phyloP scores from a whole-genome alignment of 2,797 vertebrate genomes.

The Pseudochaenichthys georgianus region DNA sequence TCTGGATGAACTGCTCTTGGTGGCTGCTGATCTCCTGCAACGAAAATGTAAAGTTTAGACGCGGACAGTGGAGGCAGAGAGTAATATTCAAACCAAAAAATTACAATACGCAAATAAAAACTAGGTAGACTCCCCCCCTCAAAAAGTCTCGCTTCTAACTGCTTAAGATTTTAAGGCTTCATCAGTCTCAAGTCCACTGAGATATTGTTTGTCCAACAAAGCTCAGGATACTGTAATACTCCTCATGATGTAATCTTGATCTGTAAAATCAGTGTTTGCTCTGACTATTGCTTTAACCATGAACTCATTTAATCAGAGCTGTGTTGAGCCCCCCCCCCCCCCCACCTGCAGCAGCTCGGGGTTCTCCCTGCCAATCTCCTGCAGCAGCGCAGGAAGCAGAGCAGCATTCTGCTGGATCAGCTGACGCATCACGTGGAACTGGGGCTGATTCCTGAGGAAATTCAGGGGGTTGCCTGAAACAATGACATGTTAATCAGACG shows the following conservation, averaged over 20 bases:
- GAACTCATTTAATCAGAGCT: neutral
- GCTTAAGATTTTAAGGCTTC: no score
- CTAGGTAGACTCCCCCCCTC: no score
- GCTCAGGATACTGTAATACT: neutral
- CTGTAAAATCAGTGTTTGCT: neutral
- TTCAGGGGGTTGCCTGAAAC: conserved; percentile 91
- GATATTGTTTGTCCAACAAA: no score
- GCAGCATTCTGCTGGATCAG: conserved; percentile 97
- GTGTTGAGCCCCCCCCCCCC: neutral
- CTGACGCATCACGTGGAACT: conserved; percentile 97
- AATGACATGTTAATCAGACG: neutral
- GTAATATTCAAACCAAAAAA: neutral
- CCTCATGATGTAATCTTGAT: neutral
- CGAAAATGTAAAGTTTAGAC: neutral
- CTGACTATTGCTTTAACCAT: neutral
- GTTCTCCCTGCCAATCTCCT: conserved; percentile 96
- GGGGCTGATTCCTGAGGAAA: conserved; percentile 95
- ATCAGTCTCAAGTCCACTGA: no score
- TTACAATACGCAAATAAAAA: no score
- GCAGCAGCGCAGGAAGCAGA: conserved; percentile 92
- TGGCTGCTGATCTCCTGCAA: conserved; percentile 94
- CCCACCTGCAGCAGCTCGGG: conserved; percentile 93
- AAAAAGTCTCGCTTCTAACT: neutral
- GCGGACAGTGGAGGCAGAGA: neutral
- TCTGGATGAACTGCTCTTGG: conserved; percentile 98